Base-by-base conservation (phyloP, 2,113 vertebrate genomes). In the Acanthochromis polyacanthus region DNA sequence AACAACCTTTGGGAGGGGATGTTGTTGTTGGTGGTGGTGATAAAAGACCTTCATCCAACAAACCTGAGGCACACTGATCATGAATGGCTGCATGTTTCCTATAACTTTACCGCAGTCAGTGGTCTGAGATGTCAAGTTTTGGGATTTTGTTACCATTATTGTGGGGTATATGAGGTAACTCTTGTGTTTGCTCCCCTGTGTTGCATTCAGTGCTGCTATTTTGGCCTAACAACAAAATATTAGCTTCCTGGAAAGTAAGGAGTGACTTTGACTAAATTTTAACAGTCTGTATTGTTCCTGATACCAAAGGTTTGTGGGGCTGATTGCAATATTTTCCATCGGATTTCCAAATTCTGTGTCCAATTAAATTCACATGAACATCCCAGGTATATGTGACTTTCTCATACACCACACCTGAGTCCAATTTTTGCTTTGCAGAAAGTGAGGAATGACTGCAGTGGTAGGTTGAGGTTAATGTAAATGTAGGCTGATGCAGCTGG, bases 1-100 rank as follows among this genome's bases (percentile, higher is more conserved):
- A 75, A 43, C 70, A 69, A 56, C 51, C 40, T 64, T 68, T 73
- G 50, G 32, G 52, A 38, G 19, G 16, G 22, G 10, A 5, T 30
- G 20, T n/a, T 65, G 48, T 4, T 73, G 64, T 14, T 66, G 45
- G 32, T 36, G 45, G 32, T 36, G 68, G 23, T 15, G 48, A 1
- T 52, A 65, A 10, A 51, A 66, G 36, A 32, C 38, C 57, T 66
- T 65, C 23, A 56, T 76, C 28, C 52, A 40, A 57, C 52, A 76
- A 20, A 38, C 22, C 23, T 20, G 20, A 61, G 25, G 23, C 61
- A 23, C 68, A 64, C 48, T 30, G 17, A 10, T 48, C 58, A 65
- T n/a, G 38, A 66, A 62, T 20, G 19, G n/a, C 22, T 58, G 56
- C 0, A n/a, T 32, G 15, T 14, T 36, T 52, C 19, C 38, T 36